These are phyloP conservation scores for Polydrusus tereticollis DNA, from an alignment of 2,888 invertebrate genomes.

Conservation along the genomic window DNA sequence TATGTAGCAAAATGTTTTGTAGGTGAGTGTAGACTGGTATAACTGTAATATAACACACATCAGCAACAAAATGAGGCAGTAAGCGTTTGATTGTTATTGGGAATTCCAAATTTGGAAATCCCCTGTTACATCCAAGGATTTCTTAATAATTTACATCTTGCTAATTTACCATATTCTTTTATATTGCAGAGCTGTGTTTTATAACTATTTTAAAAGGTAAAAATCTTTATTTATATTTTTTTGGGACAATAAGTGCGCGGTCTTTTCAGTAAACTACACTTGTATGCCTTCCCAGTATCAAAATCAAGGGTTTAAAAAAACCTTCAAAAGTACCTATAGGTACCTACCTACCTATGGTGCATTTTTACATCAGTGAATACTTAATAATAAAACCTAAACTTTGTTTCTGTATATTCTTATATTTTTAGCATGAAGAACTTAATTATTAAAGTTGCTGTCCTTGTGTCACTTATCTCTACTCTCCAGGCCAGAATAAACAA, in stretches of 20 bases:
- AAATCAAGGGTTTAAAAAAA: too few relatives aligned
- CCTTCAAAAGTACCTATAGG: too few relatives aligned
- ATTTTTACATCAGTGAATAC: too few relatives aligned
- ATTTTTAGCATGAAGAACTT: conserved; percentile 21
- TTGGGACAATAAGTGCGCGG: too few relatives aligned
- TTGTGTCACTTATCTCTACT: conserved; percentile 1
- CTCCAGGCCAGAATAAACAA: conserved; percentile 52
- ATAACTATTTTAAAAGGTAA: conserved; percentile 1
- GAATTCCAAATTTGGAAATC: conserved; percentile 30
- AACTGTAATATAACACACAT: background rate
- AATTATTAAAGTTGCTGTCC: background rate
- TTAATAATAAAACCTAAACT: background rate
- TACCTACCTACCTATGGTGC: too few relatives aligned
- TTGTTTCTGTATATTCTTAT: background rate
- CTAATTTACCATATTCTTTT: conserved; percentile 6
- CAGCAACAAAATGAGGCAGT: background rate
- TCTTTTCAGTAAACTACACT: too few relatives aligned
- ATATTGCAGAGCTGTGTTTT: background rate
- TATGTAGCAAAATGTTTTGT: background rate
- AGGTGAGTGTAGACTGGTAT: conserved; percentile 7
- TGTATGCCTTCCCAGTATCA: too few relatives aligned
- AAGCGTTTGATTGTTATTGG: background rate
- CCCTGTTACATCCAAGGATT: conserved; percentile 9
- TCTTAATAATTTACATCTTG: conserved; percentile 7
- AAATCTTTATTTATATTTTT: background rate